A percentile compares a stretch with the other conserved stretches of the same genome.
phyloP scores from a whole-genome alignment of 2,888 invertebrate genomes.

The Catotricha subobsoleta region DNA sequence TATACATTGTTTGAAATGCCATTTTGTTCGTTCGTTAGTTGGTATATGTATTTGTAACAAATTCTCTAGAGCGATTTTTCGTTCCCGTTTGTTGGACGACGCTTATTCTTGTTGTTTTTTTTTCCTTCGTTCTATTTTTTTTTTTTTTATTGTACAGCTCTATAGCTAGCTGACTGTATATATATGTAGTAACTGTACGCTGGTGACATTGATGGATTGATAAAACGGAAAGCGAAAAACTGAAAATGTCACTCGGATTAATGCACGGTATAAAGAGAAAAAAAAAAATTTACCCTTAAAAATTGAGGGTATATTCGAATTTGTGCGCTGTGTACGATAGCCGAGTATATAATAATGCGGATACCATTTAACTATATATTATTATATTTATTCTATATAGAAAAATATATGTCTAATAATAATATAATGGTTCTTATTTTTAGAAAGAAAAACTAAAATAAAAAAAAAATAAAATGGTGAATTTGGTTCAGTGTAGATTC shows the following conservation, averaged over 20 bases:
- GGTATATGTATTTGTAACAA: slow-evolving; percentile 3
- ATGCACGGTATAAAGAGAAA: slow-evolving; percentile 16
- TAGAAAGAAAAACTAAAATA: too few species aligned
- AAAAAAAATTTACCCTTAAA: slow-evolving; percentile 14
- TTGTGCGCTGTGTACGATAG: too few species aligned
- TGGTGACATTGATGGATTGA: slow-evolving; percentile 19
- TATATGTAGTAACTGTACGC: slow-evolving; percentile 1
- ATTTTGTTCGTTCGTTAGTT: background rate
- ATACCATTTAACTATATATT: too few species aligned
- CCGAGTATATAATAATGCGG: too few species aligned
- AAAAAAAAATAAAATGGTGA: too few species aligned
- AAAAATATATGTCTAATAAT: too few species aligned
- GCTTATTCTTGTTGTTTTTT: too few species aligned
- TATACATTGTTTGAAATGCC: slow-evolving; percentile 8
- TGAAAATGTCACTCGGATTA: slow-evolving; percentile 20
- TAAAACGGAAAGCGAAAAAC: slow-evolving; percentile 19
- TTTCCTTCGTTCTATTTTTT: too few species aligned
- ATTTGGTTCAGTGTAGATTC: too few species aligned
- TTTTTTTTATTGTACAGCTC: background rate
- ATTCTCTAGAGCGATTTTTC: slow-evolving; percentile 9
- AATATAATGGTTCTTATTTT: too few species aligned
- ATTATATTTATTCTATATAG: too few species aligned
- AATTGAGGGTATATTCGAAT: slow-evolving; percentile 7
- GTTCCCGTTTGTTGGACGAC: slow-evolving; percentile 5
- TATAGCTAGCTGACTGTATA: background rate